Evolutionary conservation across 2,113 vertebrate species (phyloP).

Genomic region (Syrrhaptes paradoxus): DNA sequence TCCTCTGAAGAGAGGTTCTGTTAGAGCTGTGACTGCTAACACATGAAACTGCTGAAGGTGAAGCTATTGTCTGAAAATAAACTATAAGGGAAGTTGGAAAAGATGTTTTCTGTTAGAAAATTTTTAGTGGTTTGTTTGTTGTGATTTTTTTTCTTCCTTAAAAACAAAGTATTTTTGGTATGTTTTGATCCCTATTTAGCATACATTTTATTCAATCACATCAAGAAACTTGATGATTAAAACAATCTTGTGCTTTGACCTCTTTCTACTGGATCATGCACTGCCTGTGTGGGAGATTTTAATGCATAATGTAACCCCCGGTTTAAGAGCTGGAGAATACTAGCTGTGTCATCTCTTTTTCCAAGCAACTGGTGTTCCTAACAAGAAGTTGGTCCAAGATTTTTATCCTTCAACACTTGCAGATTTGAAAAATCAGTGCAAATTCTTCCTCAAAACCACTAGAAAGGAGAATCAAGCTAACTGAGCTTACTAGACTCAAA

Average conservation of each 20-base stretch:
- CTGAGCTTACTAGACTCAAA: background rate
- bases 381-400: background rate
- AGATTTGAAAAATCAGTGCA: background rate
- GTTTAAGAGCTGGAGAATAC: background rate
- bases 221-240: background rate
- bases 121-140: background rate
- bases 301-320: background rate
- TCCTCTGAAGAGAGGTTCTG: background rate
- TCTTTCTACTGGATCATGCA: background rate
- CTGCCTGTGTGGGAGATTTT: background rate
- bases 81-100: background rate
- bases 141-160: fast-evolving
- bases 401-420: background rate
- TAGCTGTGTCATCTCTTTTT: background rate
- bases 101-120: background rate
- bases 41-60: background rate
- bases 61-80: background rate
- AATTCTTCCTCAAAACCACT: background rate
- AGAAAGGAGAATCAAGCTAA: background rate
- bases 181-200: background rate
- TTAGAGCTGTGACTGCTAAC: background rate
- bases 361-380: background rate
- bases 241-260: background rate
- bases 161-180: background rate
- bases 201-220: background rate